Conservation (phyloP, 2,797 vertebrate species). For the Hemibagrus guttatus region DNA sequence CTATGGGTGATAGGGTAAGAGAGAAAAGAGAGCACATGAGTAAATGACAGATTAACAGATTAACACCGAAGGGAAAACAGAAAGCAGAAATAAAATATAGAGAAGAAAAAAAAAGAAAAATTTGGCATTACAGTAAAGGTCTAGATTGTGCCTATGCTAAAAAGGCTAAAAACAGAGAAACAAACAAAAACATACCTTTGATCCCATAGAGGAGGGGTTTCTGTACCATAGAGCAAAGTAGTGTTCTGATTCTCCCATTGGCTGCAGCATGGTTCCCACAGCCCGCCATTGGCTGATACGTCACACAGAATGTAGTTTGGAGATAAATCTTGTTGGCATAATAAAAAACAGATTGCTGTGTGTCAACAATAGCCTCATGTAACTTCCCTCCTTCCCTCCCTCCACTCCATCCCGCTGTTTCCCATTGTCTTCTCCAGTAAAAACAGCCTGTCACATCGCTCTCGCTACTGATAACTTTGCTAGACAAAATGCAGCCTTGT, state of each 20-base stretch:
- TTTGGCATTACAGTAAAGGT: neutral
- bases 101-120: neutral
- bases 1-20: neutral
- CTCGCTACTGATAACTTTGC: conserved; percentile 67
- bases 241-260: conserved; percentile 54
- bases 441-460: conserved; percentile 70
- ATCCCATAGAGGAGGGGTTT: conserved; percentile 54
- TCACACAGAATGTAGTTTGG: conserved; percentile 28
- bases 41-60: neutral
- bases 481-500: conserved; percentile 64
- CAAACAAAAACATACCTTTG: conserved; percentile 63
- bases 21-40: neutral
- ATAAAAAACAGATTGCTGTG: conserved; percentile 66
- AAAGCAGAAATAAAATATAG: neutral
- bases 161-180: conserved; percentile 63
- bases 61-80: neutral
- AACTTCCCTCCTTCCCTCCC: conserved; percentile 47
- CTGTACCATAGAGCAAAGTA: conserved; percentile 57
- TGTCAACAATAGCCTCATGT: conserved; percentile 67
- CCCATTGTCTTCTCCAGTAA: conserved; percentile 75
- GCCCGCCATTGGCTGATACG: conserved; percentile 56
- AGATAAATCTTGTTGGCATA: conserved; percentile 66
- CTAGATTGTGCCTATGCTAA: conserved; percentile 64
- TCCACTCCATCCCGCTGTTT: conserved; percentile 55
- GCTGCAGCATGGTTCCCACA: conserved; percentile 69